Conservation (phyloP, 2,797 vertebrate species). For the Malurus leucopterus region DNA sequence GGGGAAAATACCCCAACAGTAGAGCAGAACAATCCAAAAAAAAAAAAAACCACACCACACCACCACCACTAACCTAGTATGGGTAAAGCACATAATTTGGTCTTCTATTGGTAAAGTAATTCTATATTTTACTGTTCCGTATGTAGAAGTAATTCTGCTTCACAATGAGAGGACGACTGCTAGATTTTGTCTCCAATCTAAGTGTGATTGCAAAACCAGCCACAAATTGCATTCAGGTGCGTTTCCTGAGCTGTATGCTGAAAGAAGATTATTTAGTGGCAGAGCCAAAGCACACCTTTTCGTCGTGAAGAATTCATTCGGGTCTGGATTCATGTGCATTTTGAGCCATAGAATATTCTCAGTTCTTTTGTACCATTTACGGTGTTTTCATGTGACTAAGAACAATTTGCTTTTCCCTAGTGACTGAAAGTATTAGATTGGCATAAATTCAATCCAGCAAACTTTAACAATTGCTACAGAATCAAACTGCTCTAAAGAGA, state of each 20-base stretch:
- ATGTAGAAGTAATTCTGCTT: neutral
- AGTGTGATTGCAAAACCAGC: neutral
- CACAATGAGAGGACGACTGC: neutral
- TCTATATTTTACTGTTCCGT: neutral
- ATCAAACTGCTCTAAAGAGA: neutral
- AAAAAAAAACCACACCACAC: accelerated
- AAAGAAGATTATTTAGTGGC: neutral
- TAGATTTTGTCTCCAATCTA: neutral
- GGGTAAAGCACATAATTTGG: neutral
- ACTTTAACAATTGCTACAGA: neutral
- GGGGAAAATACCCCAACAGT: neutral
- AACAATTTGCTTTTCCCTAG: neutral
- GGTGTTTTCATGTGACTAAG: neutral
- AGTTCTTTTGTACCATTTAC: neutral
- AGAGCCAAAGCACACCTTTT: neutral
- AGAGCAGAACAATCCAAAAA: neutral
- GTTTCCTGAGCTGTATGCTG: neutral
- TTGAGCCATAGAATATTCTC: neutral
- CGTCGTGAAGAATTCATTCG: neutral
- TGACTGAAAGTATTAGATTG: neutral
- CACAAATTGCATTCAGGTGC: neutral
- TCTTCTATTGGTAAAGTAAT: neutral
- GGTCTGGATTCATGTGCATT: neutral
- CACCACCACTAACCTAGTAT: neutral
- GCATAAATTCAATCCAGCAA: neutral